Conservation (phyloP, 2,888 invertebrate genomes). For the Megaustenia siamemsis region DNA sequence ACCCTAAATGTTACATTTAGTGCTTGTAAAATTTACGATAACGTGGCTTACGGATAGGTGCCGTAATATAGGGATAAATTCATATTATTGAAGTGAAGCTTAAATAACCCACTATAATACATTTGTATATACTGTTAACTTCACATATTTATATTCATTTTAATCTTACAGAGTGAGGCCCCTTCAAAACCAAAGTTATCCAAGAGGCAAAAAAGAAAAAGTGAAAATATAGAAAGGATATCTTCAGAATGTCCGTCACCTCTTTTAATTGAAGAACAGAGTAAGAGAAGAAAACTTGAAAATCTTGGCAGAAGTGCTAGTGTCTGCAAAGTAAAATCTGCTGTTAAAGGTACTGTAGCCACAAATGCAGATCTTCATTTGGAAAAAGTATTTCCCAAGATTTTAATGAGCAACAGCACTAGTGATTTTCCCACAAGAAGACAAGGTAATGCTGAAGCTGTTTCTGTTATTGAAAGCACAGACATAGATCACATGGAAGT, state of each 20-base stretch:
- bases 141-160: neutral
- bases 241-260: neutral
- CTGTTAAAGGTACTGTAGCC: neutral
- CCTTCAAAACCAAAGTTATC: neutral
- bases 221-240: neutral
- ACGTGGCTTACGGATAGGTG: too few species aligned
- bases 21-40: too few species aligned
- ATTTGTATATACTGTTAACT: too few species aligned
- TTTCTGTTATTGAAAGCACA: neutral
- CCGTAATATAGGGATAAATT: too few species aligned
- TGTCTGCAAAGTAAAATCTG: neutral
- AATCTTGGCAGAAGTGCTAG: neutral
- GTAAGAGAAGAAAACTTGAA: conserved; percentile 2
- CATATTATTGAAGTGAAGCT: too few species aligned
- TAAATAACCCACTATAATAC: too few species aligned
- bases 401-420: neutral
- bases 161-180: neutral
- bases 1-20: too few species aligned
- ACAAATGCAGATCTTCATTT: neutral
- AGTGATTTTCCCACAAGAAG: neutral
- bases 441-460: neutral
- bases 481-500: neutral
- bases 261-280: neutral
- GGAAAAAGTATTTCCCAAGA: neutral
- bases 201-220: conserved; percentile 21